Percentiles rank a stretch among this genome's conserved stretches.
Conservation (phyloP, 2,797 vertebrate genomes). For the Rhinella marina region DNA sequence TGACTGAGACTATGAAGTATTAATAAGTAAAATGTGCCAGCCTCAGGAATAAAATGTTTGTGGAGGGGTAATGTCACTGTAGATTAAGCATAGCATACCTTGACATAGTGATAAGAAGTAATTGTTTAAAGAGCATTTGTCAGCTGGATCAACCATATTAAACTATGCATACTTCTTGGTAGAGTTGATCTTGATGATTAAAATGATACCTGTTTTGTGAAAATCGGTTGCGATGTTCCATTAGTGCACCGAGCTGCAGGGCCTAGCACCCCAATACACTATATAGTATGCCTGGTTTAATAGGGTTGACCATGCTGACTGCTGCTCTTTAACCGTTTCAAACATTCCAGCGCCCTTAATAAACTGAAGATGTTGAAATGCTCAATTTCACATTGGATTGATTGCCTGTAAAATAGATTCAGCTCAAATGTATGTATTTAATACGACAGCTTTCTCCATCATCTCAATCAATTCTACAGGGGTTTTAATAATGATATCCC, state of each 20-base stretch:
- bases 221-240: too few species aligned
- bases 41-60: slow-evolving; percentile 47
- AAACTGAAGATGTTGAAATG: slow-evolving; percentile 23
- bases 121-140: background rate
- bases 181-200: too few species aligned
- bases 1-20: slow-evolving; percentile 50
- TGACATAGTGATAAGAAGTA: slow-evolving; percentile 8
- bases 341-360: background rate
- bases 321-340: slow-evolving; percentile 19
- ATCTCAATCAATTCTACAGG: slow-evolving; percentile 60
- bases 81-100: slow-evolving; percentile 30
- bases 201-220: too few species aligned
- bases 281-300: too few species aligned
- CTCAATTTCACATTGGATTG: slow-evolving; percentile 54
- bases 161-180: too few species aligned
- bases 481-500: slow-evolving; percentile 59
- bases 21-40: slow-evolving; percentile 46
- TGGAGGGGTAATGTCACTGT: slow-evolving; percentile 31
- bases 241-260: too few species aligned
- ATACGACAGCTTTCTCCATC: slow-evolving; percentile 52
- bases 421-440: slow-evolving; percentile 58
- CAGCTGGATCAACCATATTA: too few species aligned
- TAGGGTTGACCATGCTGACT: too few species aligned
- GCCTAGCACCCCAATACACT: too few species aligned
- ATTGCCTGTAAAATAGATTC: slow-evolving; percentile 57